Evolutionary conservation across 1,140 invertebrate species (phyloP).

Genomic region (Chymomyza costata): DNA sequence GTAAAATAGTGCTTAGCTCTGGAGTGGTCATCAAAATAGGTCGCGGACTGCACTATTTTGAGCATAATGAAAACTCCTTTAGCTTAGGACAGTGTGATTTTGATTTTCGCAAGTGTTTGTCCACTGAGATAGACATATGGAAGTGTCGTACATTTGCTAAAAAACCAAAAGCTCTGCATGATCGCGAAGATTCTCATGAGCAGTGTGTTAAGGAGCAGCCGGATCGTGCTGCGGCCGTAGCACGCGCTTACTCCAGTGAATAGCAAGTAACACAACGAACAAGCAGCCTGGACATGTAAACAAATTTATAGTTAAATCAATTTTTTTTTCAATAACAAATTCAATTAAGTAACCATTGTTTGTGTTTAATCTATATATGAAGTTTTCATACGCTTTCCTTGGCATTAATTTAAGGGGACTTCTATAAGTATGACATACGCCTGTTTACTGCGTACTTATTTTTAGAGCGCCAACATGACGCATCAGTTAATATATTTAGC

Average conservation of each 20-base stretch:
- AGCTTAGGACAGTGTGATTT: slow-evolving; percentile 49
- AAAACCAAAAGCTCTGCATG: slow-evolving; percentile 10
- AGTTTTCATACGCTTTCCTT: no score
- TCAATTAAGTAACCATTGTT: no score
- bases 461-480: no score
- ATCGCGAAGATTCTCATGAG: slow-evolving; percentile 8
- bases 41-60: slow-evolving; percentile 55
- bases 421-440: no score
- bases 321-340: no score
- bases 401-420: no score
- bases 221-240: background rate
- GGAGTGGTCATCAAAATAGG: slow-evolving; percentile 54
- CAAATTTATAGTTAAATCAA: background rate
- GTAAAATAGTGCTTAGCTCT: slow-evolving; percentile 59
- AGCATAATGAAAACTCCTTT: slow-evolving; percentile 25
- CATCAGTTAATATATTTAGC: no score
- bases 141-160: slow-evolving; percentile 57
- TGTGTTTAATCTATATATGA: no score
- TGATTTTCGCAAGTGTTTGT: slow-evolving; percentile 58
- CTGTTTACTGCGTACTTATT: no score
- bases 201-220: background rate
- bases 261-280: background rate
- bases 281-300: background rate
- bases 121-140: slow-evolving; percentile 59
- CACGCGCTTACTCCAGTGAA: slow-evolving; percentile 16